Evolutionary conservation across 2,797 vertebrate species (phyloP).

Genomic region (Numenius phaeopus): DNA sequence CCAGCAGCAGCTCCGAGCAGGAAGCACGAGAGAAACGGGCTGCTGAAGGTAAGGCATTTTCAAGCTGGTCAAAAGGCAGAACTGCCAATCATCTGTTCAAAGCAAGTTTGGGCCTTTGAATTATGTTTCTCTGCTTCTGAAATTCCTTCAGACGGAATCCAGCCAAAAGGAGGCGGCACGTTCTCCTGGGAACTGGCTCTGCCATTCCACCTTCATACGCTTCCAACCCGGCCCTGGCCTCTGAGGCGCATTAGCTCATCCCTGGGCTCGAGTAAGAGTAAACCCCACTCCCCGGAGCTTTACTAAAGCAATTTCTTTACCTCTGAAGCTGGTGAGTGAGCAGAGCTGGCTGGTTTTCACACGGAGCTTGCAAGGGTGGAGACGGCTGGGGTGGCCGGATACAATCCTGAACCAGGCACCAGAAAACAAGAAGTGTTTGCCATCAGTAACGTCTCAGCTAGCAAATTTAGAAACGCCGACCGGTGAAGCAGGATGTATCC

Average conservation of each 20-base stretch:
- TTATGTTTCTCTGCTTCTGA: neutral
- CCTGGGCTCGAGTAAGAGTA: neutral
- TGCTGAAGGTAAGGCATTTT: neutral
- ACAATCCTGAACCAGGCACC: constrained; percentile 76
- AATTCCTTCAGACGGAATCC: neutral
- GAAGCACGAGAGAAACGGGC: neutral
- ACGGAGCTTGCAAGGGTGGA: constrained; percentile 86
- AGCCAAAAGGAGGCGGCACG: neutral
- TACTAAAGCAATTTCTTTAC: constrained; percentile 72
- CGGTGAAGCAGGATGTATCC: neutral
- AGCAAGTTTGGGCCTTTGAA: neutral
- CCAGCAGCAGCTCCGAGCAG: neutral
- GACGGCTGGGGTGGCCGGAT: constrained; percentile 81
- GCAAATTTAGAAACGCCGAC: neutral
- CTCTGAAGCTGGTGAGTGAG: constrained; percentile 99
- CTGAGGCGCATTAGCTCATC: neutral
- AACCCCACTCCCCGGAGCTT: neutral
- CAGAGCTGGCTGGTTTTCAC: constrained; percentile 97
- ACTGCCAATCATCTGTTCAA: neutral
- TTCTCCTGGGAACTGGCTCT: neutral
- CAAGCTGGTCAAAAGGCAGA: neutral
- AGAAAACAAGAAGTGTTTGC: constrained; percentile 24
- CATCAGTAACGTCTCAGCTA: neutral
- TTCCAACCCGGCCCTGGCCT: neutral
- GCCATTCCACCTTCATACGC: neutral